Evolutionary conservation across 1,140 invertebrate genomes (phyloP).

Genomic region (Tetramorium parvispinum): DNA sequence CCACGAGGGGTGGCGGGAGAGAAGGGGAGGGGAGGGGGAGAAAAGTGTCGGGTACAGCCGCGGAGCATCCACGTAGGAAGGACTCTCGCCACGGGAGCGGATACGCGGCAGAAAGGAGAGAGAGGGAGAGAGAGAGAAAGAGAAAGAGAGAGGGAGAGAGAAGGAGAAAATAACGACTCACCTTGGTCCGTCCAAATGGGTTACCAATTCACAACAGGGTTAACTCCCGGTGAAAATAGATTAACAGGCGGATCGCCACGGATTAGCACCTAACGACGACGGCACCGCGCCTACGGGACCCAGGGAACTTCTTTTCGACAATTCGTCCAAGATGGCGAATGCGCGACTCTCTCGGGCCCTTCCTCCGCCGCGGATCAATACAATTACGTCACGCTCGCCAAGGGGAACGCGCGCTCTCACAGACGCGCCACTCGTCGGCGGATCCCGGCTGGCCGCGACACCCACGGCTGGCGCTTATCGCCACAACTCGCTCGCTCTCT

Average conservation of each 20-base stretch:
- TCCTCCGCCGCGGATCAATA: conserved; percentile 86
- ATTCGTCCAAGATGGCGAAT: conserved; percentile 87
- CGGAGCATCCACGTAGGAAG: conserved; percentile 69
- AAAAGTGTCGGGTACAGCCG: conserved; percentile 50
- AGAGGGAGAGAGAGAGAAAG: too few relatives aligned
- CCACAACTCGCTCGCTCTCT: too few relatives aligned
- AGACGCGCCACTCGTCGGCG: conserved; percentile 72
- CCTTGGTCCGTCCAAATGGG: conserved; percentile 91
- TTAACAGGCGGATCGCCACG: conserved; percentile 86
- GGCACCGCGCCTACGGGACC: conserved; percentile 81
- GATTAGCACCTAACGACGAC: conserved; percentile 83
- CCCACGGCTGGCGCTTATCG: neutral
- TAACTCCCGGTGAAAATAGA: conserved; percentile 85
- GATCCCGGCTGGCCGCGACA: conserved; percentile 44
- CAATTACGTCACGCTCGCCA: conserved; percentile 86
- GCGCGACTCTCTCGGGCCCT: conserved; percentile 81
- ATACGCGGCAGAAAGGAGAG: too few relatives aligned
- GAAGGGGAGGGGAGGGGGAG: neutral
- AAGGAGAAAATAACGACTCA: conserved; percentile 81
- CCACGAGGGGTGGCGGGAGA: too few relatives aligned
- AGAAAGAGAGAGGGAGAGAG: too few relatives aligned
- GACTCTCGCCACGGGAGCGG: neutral
- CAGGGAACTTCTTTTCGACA: conserved; percentile 83
- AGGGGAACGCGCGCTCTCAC: conserved; percentile 74
- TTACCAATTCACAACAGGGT: conserved; percentile 88